These are phyloP conservation scores for Muscicapa striata DNA, from an alignment of 2,797 vertebrate species.

Conservation along the genomic window DNA sequence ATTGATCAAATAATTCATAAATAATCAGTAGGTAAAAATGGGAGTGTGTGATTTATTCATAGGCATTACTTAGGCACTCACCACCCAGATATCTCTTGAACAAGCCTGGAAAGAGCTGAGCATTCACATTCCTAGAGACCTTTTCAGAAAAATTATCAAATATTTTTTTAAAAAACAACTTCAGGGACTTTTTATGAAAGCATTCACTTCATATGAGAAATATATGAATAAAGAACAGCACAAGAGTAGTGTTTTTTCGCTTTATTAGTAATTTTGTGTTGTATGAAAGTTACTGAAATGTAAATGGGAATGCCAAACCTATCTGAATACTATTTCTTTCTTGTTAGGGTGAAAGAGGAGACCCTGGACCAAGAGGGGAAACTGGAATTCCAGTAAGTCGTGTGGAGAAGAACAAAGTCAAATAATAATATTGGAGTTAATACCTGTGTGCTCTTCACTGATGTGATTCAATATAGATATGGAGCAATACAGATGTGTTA, in stretches of 20 bases:
- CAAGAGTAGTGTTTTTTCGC: not conserved
- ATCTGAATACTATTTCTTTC: not conserved
- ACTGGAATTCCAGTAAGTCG: slow-evolving; percentile 76
- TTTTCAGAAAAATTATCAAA: not conserved
- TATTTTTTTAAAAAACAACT: not conserved
- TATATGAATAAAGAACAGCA: not conserved
- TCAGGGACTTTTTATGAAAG: not conserved
- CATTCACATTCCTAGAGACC: not conserved
- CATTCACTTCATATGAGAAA: not conserved
- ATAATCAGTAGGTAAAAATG: not conserved
- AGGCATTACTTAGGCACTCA: not conserved
- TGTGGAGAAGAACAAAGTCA: not conserved
- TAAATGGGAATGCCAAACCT: not conserved
- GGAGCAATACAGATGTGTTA: not conserved
- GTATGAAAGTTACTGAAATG: not conserved
- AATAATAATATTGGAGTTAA: not conserved
- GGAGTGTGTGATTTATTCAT: not conserved
- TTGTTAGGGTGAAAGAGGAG: slow-evolving; percentile 80
- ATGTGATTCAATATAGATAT: not conserved
- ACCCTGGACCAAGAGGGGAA: slow-evolving; percentile 80
- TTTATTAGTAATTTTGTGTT: not conserved
- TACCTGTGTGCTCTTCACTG: not conserved
- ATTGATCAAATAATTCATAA: not conserved
- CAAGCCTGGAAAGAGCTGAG: not conserved
- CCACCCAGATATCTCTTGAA: not conserved